These are phyloP conservation scores for Dasysyrphus tricinctus DNA, from an alignment of 2,888 invertebrate species.

Conservation along the genomic window DNA sequence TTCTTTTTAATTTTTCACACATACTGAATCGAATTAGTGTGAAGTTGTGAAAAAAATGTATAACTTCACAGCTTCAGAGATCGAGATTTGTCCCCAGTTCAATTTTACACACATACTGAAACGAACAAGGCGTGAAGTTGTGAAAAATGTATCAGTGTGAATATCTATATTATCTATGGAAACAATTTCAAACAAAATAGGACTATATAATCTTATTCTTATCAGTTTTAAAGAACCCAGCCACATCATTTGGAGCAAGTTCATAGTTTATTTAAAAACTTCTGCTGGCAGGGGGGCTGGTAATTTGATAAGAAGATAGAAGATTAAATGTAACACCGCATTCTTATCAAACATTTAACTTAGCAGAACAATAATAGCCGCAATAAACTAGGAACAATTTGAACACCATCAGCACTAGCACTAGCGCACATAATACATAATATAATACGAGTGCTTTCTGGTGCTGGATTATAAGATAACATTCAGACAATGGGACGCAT, in stretches of 20 bases:
- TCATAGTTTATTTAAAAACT: neutral
- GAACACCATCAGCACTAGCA: neutral
- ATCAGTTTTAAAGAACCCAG: neutral
- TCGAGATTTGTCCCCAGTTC: no score
- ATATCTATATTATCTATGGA: no score
- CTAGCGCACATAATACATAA: slow-evolving; percentile 2
- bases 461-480: slow-evolving; percentile 23
- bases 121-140: no score
- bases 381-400: slow-evolving; percentile 3
- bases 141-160: no score
- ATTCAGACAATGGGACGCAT: slow-evolving; percentile 58
- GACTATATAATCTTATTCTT: no score
- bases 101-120: no score
- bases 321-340: slow-evolving; percentile 34
- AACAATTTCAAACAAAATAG: no score
- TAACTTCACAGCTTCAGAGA: no score
- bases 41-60: no score
- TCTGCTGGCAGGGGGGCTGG: neutral
- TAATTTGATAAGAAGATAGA: slow-evolving; percentile 26
- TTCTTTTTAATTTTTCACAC: no score
- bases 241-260: neutral
- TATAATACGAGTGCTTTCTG: slow-evolving; percentile 25
- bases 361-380: slow-evolving; percentile 3
- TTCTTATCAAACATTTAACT: slow-evolving; percentile 45
- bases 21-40: no score